These are phyloP conservation scores for Alces alces DNA, from an alignment of 2,113 vertebrate genomes.

Conservation along the genomic window DNA sequence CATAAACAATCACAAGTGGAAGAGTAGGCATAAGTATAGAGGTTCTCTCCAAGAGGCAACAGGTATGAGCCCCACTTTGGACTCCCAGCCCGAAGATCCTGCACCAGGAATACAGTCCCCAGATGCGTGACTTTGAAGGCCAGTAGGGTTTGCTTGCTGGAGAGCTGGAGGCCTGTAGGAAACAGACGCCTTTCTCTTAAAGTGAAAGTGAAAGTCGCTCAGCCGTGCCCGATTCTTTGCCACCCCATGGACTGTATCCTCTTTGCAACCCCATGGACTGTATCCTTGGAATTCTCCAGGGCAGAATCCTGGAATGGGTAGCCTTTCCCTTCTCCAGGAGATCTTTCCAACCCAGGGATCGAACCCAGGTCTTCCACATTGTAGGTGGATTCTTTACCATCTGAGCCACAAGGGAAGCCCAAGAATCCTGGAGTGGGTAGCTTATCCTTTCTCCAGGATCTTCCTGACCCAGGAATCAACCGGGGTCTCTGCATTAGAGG, in stretches of 20 bases:
- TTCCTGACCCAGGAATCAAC: not conserved
- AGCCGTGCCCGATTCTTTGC: not conserved
- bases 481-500: not conserved
- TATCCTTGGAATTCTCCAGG: too few species aligned
- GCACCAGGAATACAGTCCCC: not conserved
- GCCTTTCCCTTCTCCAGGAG: not conserved
- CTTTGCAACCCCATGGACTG: not conserved
- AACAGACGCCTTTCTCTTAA: not conserved
- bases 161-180: not conserved
- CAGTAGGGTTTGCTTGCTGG: not conserved
- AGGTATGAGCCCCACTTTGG: not conserved
- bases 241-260: not conserved
- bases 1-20: not conserved
- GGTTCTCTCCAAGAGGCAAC: not conserved
- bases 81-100: accelerated
- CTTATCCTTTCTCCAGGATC: not conserved
- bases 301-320: not conserved
- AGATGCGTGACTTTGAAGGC: not conserved
- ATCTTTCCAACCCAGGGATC: not conserved
- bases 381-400: not conserved
- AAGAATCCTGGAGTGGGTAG: not conserved
- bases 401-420: not conserved
- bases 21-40: not conserved
- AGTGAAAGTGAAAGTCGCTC: not conserved
- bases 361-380: not conserved